Conservation (phyloP, 2,797 vertebrate species). For the Pseudotriccus pelzelni region DNA sequence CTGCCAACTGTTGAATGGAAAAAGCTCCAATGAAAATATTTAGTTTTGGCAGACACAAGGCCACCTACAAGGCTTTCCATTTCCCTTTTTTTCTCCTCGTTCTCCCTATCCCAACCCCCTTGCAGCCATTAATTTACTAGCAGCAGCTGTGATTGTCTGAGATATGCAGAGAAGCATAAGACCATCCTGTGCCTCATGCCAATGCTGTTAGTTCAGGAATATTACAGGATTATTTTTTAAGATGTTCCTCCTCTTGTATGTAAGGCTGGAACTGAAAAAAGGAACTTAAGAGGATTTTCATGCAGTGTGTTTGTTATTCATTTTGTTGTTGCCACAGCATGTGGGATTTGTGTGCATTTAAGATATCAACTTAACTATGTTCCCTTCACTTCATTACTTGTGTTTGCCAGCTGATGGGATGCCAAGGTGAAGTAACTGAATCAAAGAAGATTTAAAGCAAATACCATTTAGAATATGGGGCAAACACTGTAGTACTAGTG, state of each 20-base stretch:
- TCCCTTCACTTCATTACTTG: slow-evolving; percentile 44
- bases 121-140: slow-evolving; percentile 29
- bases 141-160: slow-evolving; percentile 29
- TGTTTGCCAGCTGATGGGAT: slow-evolving; percentile 44
- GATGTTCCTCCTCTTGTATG: slow-evolving; percentile 9
- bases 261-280: slow-evolving; percentile 22
- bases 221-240: slow-evolving; percentile 32
- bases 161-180: background rate
- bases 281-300: slow-evolving; percentile 63
- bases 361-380: slow-evolving; percentile 46
- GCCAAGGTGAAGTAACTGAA: slow-evolving; percentile 35
- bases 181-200: slow-evolving; percentile 1
- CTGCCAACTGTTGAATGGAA: slow-evolving; percentile 32
- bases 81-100: background rate
- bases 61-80: slow-evolving; percentile 15
- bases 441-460: slow-evolving; percentile 56
- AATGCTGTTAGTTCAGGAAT: slow-evolving; percentile 40
- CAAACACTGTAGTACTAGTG: background rate
- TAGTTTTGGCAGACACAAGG: slow-evolving; percentile 33
- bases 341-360: slow-evolving; percentile 67
- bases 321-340: slow-evolving; percentile 56
- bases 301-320: slow-evolving; percentile 40
- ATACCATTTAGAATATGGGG: slow-evolving; percentile 13
- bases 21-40: slow-evolving; percentile 48
- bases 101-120: background rate